Base-by-base conservation (phyloP, 1,140 invertebrate genomes). In the Drosophila aff. region DNA sequence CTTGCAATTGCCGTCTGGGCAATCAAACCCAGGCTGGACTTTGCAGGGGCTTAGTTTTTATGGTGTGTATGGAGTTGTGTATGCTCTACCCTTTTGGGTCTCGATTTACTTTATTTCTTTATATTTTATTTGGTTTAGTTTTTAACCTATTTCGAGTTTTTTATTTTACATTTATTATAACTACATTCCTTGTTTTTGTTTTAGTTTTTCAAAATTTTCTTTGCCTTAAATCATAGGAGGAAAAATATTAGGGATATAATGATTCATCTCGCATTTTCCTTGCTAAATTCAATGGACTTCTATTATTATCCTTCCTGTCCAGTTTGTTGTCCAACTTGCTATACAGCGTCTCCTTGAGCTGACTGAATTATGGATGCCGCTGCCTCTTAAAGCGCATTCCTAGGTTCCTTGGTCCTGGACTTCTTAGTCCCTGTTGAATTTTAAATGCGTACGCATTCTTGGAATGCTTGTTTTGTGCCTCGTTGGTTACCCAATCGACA, bases 401-500 rank as follows among this genome's bases (percentile, higher is more conserved):
- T 23, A 47, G 28, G 50, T 18, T 23, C 23, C 38, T 46, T 26
- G 5, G 62, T 52, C 31, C n/a, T 53, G 67, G 67, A 38, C 62
- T 31, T 46, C 47, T 38, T n/a, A 36, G 15, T 50, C 18, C 23
- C n/a, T 59, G 53, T 28, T 72, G 67, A 73, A 73, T 72, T 73
- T 73, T 38, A 60, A 72, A 73, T 72, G 68, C 11, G 23, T 26
- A 33, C 38, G 38, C 69, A 73, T 73, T 73, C 46, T 46, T 60
- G 5, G n/a, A 58, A 60, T 60, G 38, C 44, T 72, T 64, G 61
- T 79, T 78, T 44, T 72, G 67, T 73, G 66, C 55, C 72, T 71
- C 58, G 60, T 66, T 77, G 46, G 63, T 52, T 72, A 26, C 53
- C 69, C 69, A 73, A 73, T 72, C 67, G 69, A 60, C 67, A 73